Evolutionary conservation across 2,888 invertebrate species (phyloP).

Genomic region (Ophioninae sp.): DNA sequence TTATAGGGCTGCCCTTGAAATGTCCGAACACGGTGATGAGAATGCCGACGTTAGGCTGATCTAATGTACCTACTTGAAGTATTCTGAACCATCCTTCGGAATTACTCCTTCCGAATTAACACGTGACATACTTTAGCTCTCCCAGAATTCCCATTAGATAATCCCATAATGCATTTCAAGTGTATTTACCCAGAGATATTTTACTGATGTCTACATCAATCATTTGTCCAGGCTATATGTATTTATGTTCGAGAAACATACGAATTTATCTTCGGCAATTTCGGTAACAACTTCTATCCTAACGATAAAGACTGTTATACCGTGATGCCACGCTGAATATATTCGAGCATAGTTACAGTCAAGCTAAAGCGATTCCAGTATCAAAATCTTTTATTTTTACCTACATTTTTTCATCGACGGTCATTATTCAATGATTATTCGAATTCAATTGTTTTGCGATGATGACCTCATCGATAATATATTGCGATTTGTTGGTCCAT

Average conservation of each 20-base stretch:
- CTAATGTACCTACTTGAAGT: no score
- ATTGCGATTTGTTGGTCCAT: not conserved
- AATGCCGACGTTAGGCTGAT: no score
- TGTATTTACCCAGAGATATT: not conserved
- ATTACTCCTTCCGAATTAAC: conserved; percentile 3
- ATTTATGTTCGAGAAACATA: not conserved
- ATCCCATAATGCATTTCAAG: not conserved
- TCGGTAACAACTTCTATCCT: conserved; percentile 25
- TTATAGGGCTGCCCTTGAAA: no score
- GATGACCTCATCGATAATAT: not conserved
- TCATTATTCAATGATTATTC: not conserved
- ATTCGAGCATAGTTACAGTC: not conserved
- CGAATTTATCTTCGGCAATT: not conserved
- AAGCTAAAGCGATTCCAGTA: not conserved
- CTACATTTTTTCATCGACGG: not conserved
- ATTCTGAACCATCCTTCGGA: conserved; percentile 29
- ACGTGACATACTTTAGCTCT: conserved; percentile 12
- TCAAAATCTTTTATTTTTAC: not conserved
- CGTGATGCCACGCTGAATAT: not conserved
- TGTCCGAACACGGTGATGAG: no score
- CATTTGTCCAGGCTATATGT: not conserved
- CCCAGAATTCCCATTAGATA: conserved; percentile 36
- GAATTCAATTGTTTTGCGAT: not conserved
- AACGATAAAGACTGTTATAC: conserved; percentile 32
- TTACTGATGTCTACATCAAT: not conserved